Base-by-base conservation (phyloP, 2,888 invertebrate species). In the Oligia fasciuncula region DNA sequence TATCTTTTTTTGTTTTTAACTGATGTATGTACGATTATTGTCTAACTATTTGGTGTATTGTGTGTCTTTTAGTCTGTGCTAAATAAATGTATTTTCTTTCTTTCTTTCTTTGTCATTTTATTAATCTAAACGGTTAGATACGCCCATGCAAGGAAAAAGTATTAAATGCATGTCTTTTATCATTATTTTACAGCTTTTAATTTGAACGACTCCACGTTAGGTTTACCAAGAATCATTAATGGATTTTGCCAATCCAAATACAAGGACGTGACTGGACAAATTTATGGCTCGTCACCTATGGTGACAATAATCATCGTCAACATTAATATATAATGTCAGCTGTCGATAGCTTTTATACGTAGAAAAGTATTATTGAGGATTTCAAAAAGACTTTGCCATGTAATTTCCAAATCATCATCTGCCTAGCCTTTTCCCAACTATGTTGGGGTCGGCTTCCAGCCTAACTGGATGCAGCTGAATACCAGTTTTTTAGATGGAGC, bases 121-220 rank as follows among this genome's bases (percentile, higher is more conserved):
- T 66, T 79, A n/a, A 80, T 73, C 11, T 66, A 14, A 60, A 43
- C 57, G 6, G 40, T 23, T 57, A n/a, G n/a, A n/a, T n/a, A 29
- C 54, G 23, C 5, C 23, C 57, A 23, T 60, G 14, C 8, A 43
- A n/a, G 65, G 40, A 43, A 60, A 8, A 54, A 5, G 6, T 66
- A 51, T 73, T 19, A 35, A 73, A 80, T 43, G 40, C 80, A 40
- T 51, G 23, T 29, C 11, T 54, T 40, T 63, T 46, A 71, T 63
- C 1, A 40, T 46, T 19, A 66, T 49, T 40, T 60, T 29, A 11
- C 17, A 62, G 29, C 29, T 62, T 74, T 29, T 23, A 74, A 4
- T 35, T 35, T 72, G 2, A 72, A 23, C 1, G 29, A 23, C 23
- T 23, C 49, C 0, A 51, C 2, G 3, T 74, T 70, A 43, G 43